Evolutionary conservation across 2,888 invertebrate genomes (phyloP), one percentile per base, ranked within the genome.

Genomic region (Xestia xanthographa): DNA sequence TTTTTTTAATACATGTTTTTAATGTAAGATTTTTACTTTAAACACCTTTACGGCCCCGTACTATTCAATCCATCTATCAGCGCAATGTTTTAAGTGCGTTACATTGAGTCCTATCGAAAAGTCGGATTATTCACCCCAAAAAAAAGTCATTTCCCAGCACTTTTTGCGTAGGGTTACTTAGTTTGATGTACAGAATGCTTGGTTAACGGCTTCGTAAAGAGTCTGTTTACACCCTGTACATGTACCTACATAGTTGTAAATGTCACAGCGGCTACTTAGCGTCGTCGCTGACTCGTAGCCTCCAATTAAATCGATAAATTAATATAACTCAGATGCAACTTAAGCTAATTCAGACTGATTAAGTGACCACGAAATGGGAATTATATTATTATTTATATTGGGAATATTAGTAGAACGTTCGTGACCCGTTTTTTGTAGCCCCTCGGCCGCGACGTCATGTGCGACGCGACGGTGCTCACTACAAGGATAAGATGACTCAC

Each of bases 271-370:
- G 5, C 8, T n/a, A 1, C 5, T 41, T 26, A 22, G 17, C 56
- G 5, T 26, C 17, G 20, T 8, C 20, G n/a, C 29, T 41, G 12
- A 41, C 20, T 20, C n/a, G 6, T 38, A 53, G 12, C 53, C 53
- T 56, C 56, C 41, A 65, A 62, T 53, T 62, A 29, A 45, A 45
- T 80, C 4, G 20, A 58, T 38, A n/a, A 45, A 22, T 70, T 34
- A 62, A 70, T 45, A 14, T 58, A 66, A 77, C 43, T 50, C 2
- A n/a, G 50, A 71, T 45, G 53, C 29, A 63, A 48, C 12, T 68
- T 60, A 20, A 20, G 1, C 0, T 56, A 60, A 60, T 34, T 56
- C 14, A 26, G 26, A 56, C 20, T 34, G 66, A 34, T 29, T n/a
- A 45, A 26, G 22, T 34, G 29, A 50, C 9, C 29, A 9, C 5